Conservation (phyloP, 2,888 invertebrate genomes). For the Dicroscelio sp. region DNA sequence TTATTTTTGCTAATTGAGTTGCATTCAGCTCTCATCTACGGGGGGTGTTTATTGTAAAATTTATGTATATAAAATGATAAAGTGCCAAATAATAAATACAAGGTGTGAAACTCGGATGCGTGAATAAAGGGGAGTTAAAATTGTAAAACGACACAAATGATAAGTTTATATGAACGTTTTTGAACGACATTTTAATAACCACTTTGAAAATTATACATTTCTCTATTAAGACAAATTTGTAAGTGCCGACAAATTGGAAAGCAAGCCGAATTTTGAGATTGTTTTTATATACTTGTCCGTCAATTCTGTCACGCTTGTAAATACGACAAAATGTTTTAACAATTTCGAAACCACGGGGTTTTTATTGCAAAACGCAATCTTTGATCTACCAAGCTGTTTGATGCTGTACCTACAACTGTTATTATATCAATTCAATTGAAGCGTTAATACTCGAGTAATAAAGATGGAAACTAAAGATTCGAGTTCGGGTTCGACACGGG, state of each 20-base stretch:
- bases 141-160: constrained; percentile 21
- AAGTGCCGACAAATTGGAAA: constrained; percentile 48
- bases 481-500: too few relatives aligned
- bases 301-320: constrained; percentile 70
- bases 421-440: too few relatives aligned
- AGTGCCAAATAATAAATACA: constrained; percentile 67
- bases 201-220: constrained; percentile 63
- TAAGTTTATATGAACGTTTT: constrained; percentile 64
- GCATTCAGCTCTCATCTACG: too few relatives aligned
- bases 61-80: constrained; percentile 60
- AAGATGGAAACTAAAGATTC: too few relatives aligned
- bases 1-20: neutral
- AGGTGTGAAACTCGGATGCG: too few relatives aligned
- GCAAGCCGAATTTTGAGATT: constrained; percentile 59
- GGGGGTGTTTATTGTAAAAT: constrained; percentile 20
- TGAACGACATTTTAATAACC: constrained; percentile 58
- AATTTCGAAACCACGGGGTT: too few relatives aligned
- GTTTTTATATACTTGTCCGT: constrained; percentile 61
- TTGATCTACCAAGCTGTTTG: too few relatives aligned
- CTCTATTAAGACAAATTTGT: constrained; percentile 47
- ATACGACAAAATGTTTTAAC: constrained; percentile 48
- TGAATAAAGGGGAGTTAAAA: constrained; percentile 34
- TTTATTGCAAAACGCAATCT: too few relatives aligned
- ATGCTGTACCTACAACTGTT: too few relatives aligned
- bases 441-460: too few relatives aligned